phyloP scores from a whole-genome alignment of 2,888 invertebrate species.

The Chrysodeixis includens region DNA sequence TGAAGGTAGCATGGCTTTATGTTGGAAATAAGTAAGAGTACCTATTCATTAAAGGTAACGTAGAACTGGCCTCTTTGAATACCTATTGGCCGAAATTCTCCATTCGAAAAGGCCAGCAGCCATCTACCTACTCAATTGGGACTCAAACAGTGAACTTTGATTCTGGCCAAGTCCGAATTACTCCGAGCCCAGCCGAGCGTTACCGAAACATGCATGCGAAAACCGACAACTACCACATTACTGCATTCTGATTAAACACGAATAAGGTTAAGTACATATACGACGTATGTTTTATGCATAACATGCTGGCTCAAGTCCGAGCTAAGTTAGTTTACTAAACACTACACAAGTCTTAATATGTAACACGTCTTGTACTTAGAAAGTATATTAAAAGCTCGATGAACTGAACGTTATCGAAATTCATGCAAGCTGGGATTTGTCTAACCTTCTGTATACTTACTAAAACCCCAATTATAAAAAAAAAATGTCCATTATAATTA shows the following conservation, averaged over 20 bases:
- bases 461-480: no score
- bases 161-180: background rate
- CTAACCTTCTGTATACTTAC: no score
- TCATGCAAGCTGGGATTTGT: background rate
- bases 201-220: background rate
- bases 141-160: background rate
- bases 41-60: no score
- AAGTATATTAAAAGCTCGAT: background rate
- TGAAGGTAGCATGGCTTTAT: no score
- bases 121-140: background rate
- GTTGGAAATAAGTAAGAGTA: no score
- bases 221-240: background rate
- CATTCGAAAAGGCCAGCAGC: background rate
- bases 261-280: constrained; percentile 4
- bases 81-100: background rate
- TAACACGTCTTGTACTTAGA: background rate
- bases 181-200: background rate
- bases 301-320: constrained; percentile 4
- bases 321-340: constrained; percentile 2
- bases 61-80: background rate
- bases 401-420: background rate
- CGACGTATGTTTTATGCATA: constrained; percentile 6
- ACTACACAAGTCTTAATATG: background rate
- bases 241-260: constrained; percentile 6
- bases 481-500: no score